These are phyloP conservation scores for Myotis brandtii DNA, from an alignment of 2,113 vertebrate genomes.

Conservation along the genomic window DNA sequence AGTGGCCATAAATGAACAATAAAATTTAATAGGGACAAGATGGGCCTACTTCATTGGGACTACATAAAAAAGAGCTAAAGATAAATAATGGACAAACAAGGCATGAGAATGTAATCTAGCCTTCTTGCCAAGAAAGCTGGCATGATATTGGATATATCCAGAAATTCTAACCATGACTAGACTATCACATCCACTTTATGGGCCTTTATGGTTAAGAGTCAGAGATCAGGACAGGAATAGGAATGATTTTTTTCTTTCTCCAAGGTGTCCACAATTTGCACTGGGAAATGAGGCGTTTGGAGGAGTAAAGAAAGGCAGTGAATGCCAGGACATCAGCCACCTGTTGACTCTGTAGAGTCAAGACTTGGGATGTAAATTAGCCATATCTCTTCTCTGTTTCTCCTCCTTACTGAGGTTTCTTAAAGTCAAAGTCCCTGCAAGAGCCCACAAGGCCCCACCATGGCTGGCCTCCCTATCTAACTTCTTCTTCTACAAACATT, in stretches of 20 bases:
- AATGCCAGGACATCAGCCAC: background rate
- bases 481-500: background rate
- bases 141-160: background rate
- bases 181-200: background rate
- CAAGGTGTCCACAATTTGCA: background rate
- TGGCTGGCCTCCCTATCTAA: background rate
- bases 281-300: background rate
- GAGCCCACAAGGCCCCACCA: background rate
- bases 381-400: background rate
- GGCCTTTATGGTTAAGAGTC: background rate
- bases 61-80: slow-evolving; percentile 42
- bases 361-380: background rate
- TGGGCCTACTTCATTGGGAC: slow-evolving; percentile 7
- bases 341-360: background rate
- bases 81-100: slow-evolving; percentile 46
- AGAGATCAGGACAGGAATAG: background rate
- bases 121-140: background rate
- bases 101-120: background rate
- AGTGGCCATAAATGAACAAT: slow-evolving; percentile 56
- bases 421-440: background rate
- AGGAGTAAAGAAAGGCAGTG: background rate
- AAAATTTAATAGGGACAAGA: slow-evolving; percentile 53
- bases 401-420: background rate
- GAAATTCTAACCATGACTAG: background rate
- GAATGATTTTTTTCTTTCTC: background rate